Conservation (phyloP, 2,113 vertebrate species). For the Peromyscus maniculatus region DNA sequence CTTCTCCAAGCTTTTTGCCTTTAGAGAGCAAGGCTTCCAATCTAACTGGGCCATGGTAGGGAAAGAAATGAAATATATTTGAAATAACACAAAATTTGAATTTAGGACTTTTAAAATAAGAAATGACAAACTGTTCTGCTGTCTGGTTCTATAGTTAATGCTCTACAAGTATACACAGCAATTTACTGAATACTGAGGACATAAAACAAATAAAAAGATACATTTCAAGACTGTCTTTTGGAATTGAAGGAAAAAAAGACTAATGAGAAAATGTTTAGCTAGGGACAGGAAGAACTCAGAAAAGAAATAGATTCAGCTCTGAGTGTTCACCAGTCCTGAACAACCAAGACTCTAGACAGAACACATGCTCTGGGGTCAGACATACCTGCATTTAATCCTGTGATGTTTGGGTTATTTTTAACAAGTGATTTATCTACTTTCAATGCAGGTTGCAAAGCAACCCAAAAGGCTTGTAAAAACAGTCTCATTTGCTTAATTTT, state of each 20-base stretch:
- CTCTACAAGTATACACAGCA: not conserved
- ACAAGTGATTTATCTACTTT: not conserved
- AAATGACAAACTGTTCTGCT: not conserved
- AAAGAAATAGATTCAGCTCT: not conserved
- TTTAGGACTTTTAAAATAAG: conserved; percentile 42
- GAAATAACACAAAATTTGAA: conserved; percentile 34
- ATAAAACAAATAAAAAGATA: conserved; percentile 5
- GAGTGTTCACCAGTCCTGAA: not conserved
- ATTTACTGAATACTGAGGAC: not conserved
- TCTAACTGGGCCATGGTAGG: not conserved
- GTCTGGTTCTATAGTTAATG: conserved; percentile 40
- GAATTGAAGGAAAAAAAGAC: not conserved
- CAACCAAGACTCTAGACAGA: not conserved
- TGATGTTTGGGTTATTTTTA: not conserved
- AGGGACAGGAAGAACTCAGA: not conserved
- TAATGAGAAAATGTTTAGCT: not conserved
- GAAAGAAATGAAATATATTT: conserved; percentile 15
- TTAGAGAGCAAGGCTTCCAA: not conserved
- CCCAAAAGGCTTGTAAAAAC: not conserved
- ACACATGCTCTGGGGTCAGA: too few species aligned
- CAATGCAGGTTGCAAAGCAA: not conserved
- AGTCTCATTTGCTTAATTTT: not conserved
- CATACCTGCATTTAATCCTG: not conserved
- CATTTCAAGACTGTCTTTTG: not conserved
- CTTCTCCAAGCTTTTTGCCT: not conserved